Evolutionary conservation across 2,113 vertebrate species (phyloP).

Genomic region (Orycteropus afer): DNA sequence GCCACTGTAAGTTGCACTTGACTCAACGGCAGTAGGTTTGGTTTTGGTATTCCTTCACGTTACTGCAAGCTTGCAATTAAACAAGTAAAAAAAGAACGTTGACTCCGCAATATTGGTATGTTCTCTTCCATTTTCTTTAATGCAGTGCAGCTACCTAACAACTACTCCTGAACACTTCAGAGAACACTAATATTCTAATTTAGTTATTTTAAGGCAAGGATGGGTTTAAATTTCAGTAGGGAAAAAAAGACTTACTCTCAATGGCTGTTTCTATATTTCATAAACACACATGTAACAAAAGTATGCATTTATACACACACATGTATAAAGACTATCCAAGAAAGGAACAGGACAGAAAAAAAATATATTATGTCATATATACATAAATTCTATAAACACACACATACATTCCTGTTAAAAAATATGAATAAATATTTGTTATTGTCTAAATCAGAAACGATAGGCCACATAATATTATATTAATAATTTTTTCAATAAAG

Average conservation of each 20-base stretch:
- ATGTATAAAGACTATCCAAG: background rate
- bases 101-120: background rate
- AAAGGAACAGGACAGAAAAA: background rate
- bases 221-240: background rate
- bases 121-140: slow-evolving; percentile 5
- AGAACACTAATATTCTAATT: slow-evolving; percentile 11
- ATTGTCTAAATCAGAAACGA: slow-evolving; percentile 19
- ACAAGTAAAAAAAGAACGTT: background rate
- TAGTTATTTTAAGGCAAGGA: background rate
- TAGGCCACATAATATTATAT: background rate
- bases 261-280: background rate
- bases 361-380: background rate
- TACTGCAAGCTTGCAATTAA: background rate
- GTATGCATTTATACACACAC: background rate
- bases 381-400: background rate
- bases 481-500: slow-evolving; percentile 49
- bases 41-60: background rate
- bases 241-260: background rate
- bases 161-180: background rate
- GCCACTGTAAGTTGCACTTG: no score
- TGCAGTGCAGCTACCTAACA: background rate
- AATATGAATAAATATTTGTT: slow-evolving; percentile 17
- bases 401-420: background rate
- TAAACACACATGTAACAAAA: background rate
- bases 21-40: no score